Evolutionary conservation across 2,113 vertebrate genomes (phyloP).

Genomic region (Ancistrus triradiatus): DNA sequence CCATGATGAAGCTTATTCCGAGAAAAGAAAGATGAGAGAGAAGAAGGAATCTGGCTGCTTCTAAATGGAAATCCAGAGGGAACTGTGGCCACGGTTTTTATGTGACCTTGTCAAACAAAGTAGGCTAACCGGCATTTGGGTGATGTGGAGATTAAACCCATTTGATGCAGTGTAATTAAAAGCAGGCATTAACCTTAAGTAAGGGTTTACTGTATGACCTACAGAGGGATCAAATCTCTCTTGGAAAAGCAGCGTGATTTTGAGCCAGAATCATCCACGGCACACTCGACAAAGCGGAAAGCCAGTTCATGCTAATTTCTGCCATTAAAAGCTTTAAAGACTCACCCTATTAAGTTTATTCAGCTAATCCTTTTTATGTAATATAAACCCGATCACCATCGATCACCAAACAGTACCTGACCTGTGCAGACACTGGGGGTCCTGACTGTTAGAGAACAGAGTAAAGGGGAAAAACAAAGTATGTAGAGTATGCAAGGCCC

Average conservation of each 20-base stretch:
- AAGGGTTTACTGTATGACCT: slow-evolving; percentile 26
- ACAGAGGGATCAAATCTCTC: slow-evolving; percentile 1
- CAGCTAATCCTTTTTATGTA: too few species aligned
- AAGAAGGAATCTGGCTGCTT: background rate
- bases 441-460: too few species aligned
- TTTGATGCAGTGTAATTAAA: slow-evolving; percentile 17
- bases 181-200: slow-evolving; percentile 31
- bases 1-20: too few species aligned
- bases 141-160: slow-evolving; percentile 21
- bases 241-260: background rate
- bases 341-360: too few species aligned
- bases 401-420: too few species aligned
- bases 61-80: background rate
- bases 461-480: too few species aligned
- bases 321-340: too few species aligned
- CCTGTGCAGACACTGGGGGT: too few species aligned
- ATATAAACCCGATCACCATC: too few species aligned
- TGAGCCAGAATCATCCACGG: background rate
- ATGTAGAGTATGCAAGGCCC: too few species aligned
- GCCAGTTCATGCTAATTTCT: too few species aligned
- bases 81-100: background rate
- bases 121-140: slow-evolving; percentile 8
- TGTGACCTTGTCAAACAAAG: slow-evolving; percentile 15
- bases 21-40: background rate
- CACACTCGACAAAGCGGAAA: too few species aligned